Evolutionary conservation across 2,113 vertebrate species (phyloP), one percentile per base, ranked within the genome.

Genomic region (Lutjanus erythropterus): DNA sequence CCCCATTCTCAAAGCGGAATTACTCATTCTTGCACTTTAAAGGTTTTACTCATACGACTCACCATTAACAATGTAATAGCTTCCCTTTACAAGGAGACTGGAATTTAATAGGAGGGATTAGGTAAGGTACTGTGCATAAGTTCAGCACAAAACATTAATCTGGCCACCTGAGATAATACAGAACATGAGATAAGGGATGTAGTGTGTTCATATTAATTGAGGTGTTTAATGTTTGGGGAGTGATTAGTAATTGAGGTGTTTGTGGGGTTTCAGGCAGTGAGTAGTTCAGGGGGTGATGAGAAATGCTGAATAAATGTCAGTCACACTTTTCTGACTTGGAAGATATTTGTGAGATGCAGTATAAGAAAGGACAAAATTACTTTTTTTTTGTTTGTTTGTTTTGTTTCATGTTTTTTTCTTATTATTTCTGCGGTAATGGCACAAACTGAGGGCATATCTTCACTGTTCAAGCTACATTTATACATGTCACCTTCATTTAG

Each of bases 41-140:
- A 71, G 68, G 35, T 81, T 81, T 76, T 62, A 50, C 58, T 83
- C 53, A 29, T 66, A 47, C 67, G 50, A 80, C 59, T 84, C 59
- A 55, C 83, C 84, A 41, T 84, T 87, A 74, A 79, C 50, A 76
- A 78, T 76, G 66, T 83, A 86, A 83, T 75, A 69, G 65, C 59
- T 84, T 83, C 52, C 42, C 60, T 75, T 86, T 79, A 92, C 80
- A 85, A 85, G 83, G 23, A 64, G 75, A 74, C 33, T 25, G 47
- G 58, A 71, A 62, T 86, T 83, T 83, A 89, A 85, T 78, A 78
- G 55, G 29, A 69, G 72, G 81, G 89, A 90, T 92, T 90, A 89
- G 49, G 33, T 16, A 29, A 71, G 66, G 68, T 53, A 31, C 67
- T 31, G 71, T 25, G 47, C 59, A 59, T 71, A 47, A n/a, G 35